A percentile compares a stretch with the other conserved stretches of the same genome.
These are phyloP conservation scores for Plusia festucae DNA, from an alignment of 2,888 invertebrate genomes.

Conservation along the genomic window DNA sequence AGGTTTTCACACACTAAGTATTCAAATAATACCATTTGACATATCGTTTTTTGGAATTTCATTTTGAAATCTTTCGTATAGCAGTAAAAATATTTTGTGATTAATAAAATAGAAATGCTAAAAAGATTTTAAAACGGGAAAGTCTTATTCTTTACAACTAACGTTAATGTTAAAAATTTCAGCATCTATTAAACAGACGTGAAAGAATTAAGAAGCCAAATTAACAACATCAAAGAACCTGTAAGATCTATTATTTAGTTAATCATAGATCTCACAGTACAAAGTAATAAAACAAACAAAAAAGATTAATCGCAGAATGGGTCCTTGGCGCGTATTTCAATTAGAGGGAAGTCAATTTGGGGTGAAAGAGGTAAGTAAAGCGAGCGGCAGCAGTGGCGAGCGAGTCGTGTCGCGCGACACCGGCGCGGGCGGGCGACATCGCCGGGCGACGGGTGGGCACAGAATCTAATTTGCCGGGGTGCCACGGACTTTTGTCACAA, in stretches of 20 bases:
- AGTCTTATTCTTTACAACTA: neutral
- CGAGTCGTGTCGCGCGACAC: slow-evolving; percentile 40
- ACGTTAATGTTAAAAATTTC: neutral
- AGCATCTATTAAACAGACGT: neutral
- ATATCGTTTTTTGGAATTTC: neutral
- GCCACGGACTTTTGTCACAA: slow-evolving; percentile 83
- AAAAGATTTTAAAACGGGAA: too few species aligned
- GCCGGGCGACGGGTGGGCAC: slow-evolving; percentile 60
- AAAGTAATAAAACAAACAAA: slow-evolving; percentile 55
- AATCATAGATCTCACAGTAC: slow-evolving; percentile 11
- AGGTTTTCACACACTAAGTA: neutral
- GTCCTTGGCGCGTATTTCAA: slow-evolving; percentile 78
- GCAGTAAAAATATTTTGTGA: neutral
- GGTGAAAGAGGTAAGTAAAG: slow-evolving; percentile 84
- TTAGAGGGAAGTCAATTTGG: slow-evolving; percentile 83
- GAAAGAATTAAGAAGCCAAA: neutral
- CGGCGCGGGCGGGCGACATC: slow-evolving; percentile 17
- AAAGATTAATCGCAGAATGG: slow-evolving; percentile 67
- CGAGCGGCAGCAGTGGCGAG: slow-evolving; percentile 60
- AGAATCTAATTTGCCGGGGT: slow-evolving; percentile 84
- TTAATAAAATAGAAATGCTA: neutral
- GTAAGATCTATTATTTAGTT: slow-evolving; percentile 1
- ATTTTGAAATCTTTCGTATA: too few species aligned
- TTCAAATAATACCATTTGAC: neutral
- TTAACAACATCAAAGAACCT: neutral